Conservation (phyloP, 2,797 vertebrate genomes). For the Cirrhinus mrigala region DNA sequence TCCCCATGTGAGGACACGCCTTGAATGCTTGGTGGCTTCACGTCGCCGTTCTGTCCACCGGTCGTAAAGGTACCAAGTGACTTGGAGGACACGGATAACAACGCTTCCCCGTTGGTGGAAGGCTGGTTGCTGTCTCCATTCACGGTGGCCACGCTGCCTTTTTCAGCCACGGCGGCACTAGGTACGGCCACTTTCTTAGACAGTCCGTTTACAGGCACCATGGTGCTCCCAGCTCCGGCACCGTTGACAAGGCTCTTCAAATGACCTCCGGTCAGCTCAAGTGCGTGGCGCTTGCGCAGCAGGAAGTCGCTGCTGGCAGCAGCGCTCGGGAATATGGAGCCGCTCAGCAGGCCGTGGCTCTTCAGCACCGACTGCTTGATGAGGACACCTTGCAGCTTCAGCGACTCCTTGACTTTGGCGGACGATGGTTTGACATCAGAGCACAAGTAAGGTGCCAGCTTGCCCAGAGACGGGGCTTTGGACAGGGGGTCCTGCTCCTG, state of each 20-base stretch:
- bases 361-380: conserved; percentile 95
- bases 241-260: conserved; percentile 87
- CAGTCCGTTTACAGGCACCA: conserved; percentile 92
- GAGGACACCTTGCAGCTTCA: conserved; percentile 95
- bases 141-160: conserved; percentile 76
- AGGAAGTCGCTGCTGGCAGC: conserved; percentile 82
- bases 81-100: conserved; percentile 76
- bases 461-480: conserved; percentile 82
- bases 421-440: conserved; percentile 91
- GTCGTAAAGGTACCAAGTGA: conserved; percentile 30
- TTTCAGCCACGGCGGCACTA: conserved; percentile 79
- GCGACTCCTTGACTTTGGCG: conserved; percentile 84
- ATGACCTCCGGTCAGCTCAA: conserved; percentile 92
- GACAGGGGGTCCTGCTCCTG: conserved; percentile 80
- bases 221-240: conserved; percentile 82
- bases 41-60: conserved; percentile 21
- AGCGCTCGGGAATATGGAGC: conserved; percentile 81
- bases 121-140: conserved; percentile 80
- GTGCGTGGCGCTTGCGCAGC: conserved; percentile 88
- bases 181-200: conserved; percentile 91
- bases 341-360: conserved; percentile 86
- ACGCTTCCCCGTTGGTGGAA: conserved; percentile 70
- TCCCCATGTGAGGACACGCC: conserved; percentile 67
- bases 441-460: conserved; percentile 93
- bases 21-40: conserved; percentile 69